Evolutionary conservation across 1,140 invertebrate genomes (phyloP), one percentile per base, ranked within the genome.

Genomic region (Drosophila bifasciata): DNA sequence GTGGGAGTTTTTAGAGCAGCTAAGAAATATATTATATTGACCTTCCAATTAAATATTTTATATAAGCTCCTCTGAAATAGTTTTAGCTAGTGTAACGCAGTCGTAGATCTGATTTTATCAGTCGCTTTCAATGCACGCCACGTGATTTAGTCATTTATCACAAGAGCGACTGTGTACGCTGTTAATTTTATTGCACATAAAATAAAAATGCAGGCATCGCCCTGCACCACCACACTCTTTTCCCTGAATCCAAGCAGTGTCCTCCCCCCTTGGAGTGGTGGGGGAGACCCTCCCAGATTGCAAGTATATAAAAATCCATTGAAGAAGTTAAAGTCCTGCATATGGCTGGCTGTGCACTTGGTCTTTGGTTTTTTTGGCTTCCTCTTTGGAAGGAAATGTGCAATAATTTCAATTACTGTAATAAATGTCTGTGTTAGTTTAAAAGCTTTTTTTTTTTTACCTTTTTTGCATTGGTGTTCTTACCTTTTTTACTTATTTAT

Each of bases 321-420:
- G 81, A 88, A 88, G 67, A 83, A 88, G 78, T 62, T 61, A 48
- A 85, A 80, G 74, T 80, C 81, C n/a, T n/a, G n/a, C n/a, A n/a
- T n/a, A n/a, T n/a, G n/a, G n/a, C n/a, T n/a, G n/a, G n/a, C n/a
- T n/a, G n/a, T n/a, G n/a, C n/a, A n/a, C n/a, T n/a, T n/a, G n/a
- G n/a, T n/a, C n/a, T n/a, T n/a, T n/a, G n/a, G n/a, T n/a, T n/a
- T n/a, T n/a, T n/a, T n/a, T n/a, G 68, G 25, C 25, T 1, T 25
- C 23, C 53, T 75, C 53, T 75, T 73, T 84, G 83, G 81, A 80
- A 68, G 70, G 78, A 86, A 86, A 90, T 85, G 74, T 90, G 84
- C 84, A 85, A 89, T 90, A 90, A 90, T 90, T 90, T 90, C 89
- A 90, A 90, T 90, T 90, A 89, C 88, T 83, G 69, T 90, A 85